Base-by-base conservation (phyloP, 2,888 invertebrate genomes). In the Agrochola lychnidis region DNA sequence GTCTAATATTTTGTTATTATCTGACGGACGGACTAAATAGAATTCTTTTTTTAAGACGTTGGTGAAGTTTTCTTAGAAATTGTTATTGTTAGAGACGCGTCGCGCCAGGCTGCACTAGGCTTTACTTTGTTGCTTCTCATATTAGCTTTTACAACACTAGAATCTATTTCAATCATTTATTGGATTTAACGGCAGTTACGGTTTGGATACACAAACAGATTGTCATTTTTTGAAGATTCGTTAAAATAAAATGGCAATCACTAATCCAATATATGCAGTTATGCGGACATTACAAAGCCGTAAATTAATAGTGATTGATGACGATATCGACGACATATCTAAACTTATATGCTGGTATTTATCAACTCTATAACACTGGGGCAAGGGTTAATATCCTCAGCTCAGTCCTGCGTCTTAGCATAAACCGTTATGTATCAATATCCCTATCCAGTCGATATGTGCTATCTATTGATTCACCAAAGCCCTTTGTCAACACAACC, bases 251-350 rank as follows among this genome's bases (percentile, higher is more conserved):
- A 81, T 76, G 25, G 59, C 45, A 70, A 74, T 64, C 63, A 66
- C 62, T 74, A 64, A 78, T 82, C 57, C 56, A 70, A 76, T 84
- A 67, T 78, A 76, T 76, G 69, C 72, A 77, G 73, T 57, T 78
- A 80, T 73, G 70, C 74, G 62, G 67, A 25, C 51, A 76, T 63
- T 77, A 80, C 69, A 77, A 40, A 67, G 36, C 70, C 86, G 85
- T 89, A 89, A 89, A 93, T 93, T 92, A 93, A 91, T 90, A 88
- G 91, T 91, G 93, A 93, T 93, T 91, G 92, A 93, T 93, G 89
- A 86, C 88, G 82, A 85, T 30, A 88, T 61, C 48, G 14, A 36
- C 14, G 30, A n/a, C n/a, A 63, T 56, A 68, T 40, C 48, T 73
- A 71, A 64, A 71, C 30, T 62, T 89, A 91, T 90, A 90, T 75